A percentile compares a stretch with the other conserved stretches of the same genome.
Evolutionary conservation across 2,797 vertebrate genomes (phyloP).

Genomic region (Champsocephalus gunnari): DNA sequence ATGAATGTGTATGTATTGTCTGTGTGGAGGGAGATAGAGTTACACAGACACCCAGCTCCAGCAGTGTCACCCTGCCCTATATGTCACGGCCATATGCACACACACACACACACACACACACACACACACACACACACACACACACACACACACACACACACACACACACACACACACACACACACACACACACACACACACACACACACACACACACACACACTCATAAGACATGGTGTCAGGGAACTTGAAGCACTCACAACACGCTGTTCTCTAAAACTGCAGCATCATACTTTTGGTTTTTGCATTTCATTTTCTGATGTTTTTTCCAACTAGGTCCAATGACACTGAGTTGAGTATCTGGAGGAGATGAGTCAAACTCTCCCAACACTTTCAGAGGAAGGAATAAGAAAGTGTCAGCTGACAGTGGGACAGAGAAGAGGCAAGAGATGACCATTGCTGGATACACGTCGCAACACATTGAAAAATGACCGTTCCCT

Average conservation of each 20-base stretch:
- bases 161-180: no score
- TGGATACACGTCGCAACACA: neutral
- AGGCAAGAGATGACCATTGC: slow-evolving; percentile 15
- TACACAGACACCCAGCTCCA: slow-evolving; percentile 63
- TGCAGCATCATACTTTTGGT: slow-evolving; percentile 7
- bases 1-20: slow-evolving; percentile 68
- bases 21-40: slow-evolving; percentile 64
- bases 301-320: neutral
- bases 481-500: slow-evolving; percentile 19
- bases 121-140: no score
- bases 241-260: neutral
- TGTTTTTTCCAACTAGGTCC: slow-evolving; percentile 9
- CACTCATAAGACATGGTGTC: slow-evolving; percentile 30
- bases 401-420: slow-evolving; percentile 16
- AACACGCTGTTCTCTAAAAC: neutral
- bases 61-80: slow-evolving; percentile 25
- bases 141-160: no score
- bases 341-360: neutral
- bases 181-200: no score
- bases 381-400: slow-evolving; percentile 8
- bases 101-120: no score
- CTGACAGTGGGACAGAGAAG: slow-evolving; percentile 28
- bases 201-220: slow-evolving; percentile 26
- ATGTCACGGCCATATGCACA: slow-evolving; percentile 19
- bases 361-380: slow-evolving; percentile 17